Conservation (phyloP, 2,113 vertebrate genomes). For the Ceratotherium simum region DNA sequence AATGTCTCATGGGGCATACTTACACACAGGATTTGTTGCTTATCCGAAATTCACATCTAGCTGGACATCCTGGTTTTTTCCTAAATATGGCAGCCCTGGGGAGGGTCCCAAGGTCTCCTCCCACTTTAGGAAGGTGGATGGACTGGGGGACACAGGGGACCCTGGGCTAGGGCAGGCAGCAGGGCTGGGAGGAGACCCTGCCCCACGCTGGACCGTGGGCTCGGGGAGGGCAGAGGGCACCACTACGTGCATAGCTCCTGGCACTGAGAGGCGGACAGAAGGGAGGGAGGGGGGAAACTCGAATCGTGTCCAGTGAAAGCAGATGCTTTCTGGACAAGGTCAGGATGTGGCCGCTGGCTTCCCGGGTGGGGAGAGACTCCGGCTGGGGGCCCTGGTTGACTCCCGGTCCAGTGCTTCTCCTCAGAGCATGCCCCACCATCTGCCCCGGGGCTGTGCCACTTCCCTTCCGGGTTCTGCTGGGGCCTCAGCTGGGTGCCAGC, state of each 20-base stretch:
- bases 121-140: too few species aligned
- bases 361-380: slow-evolving; percentile 18
- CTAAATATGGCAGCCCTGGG: too few species aligned
- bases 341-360: slow-evolving; percentile 80
- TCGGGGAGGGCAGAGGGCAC: not conserved
- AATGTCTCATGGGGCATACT: rapidly evolving
- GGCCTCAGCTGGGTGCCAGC: not conserved
- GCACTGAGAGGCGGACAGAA: not conserved
- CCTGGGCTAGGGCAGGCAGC: not conserved
- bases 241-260: not conserved
- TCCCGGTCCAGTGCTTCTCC: slow-evolving; percentile 72
- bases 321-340: slow-evolving; percentile 83
- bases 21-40: rapidly evolving
- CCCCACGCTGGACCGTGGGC: not conserved
- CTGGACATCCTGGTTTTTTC: not conserved
- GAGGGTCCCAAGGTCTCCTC: not conserved
- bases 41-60: rapidly evolving
- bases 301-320: slow-evolving; percentile 37
- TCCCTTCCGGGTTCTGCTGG: not conserved
- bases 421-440: not conserved
- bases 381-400: not conserved
- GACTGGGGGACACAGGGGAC: not conserved
- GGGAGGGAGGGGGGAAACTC: not conserved
- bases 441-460: not conserved
- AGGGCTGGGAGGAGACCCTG: not conserved